Conservation (phyloP, 2,797 vertebrate species). For the Pelochelys cantorii region DNA sequence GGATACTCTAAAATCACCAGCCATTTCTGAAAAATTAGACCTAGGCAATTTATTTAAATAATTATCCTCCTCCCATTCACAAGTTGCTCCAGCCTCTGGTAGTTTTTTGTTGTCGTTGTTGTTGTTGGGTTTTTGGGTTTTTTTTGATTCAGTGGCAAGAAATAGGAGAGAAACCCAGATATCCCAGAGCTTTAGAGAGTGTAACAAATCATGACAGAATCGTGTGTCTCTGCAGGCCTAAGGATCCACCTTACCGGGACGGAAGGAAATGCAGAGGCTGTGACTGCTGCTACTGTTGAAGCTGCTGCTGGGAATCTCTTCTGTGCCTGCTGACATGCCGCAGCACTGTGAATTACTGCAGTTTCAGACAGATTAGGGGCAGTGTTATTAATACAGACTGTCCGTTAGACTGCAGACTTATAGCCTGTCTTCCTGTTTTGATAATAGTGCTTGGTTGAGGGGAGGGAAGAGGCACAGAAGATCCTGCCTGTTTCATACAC, state of each 20-base stretch:
- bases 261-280: no score
- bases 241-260: not conserved
- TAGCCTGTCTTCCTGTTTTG: fast-evolving
- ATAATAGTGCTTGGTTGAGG: not conserved
- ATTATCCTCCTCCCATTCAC: not conserved
- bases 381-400: not conserved
- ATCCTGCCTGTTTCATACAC: not conserved
- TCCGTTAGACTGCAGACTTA: fast-evolving
- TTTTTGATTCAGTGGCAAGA: not conserved
- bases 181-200: not conserved
- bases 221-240: not conserved
- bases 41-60: not conserved
- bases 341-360: not conserved
- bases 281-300: slow-evolving; percentile 11
- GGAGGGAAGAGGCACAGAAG: not conserved
- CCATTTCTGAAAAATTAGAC: not conserved
- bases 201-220: fast-evolving
- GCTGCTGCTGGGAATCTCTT: slow-evolving; percentile 2
- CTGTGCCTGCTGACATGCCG: not conserved
- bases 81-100: not conserved
- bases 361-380: not conserved
- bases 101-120: no score
- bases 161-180: not conserved
- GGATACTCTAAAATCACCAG: not conserved
- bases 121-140: not conserved